phyloP scores from a whole-genome alignment of 2,113 vertebrate genomes.

The Salvator merianae region DNA sequence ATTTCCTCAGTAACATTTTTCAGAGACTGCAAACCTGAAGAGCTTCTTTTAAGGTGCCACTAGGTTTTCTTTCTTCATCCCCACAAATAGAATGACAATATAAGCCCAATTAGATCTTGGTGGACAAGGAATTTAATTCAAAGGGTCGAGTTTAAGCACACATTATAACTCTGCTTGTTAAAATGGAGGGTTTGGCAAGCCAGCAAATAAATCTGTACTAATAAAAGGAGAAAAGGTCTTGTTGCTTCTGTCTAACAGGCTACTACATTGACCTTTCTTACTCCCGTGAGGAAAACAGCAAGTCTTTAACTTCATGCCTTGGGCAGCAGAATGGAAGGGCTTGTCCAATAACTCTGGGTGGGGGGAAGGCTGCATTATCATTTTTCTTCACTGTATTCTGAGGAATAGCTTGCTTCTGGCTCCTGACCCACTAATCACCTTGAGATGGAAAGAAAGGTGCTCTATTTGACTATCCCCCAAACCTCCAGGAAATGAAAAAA shows the following conservation, averaged over 20 bases:
- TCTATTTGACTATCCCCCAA: background rate
- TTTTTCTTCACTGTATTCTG: slow-evolving; percentile 5
- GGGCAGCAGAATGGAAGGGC: slow-evolving; percentile 34
- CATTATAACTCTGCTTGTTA: slow-evolving; percentile 23
- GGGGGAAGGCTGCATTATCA: slow-evolving; percentile 20
- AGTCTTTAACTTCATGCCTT: slow-evolving; percentile 34
- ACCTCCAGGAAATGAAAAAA: background rate
- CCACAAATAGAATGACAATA: background rate
- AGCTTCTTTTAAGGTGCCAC: slow-evolving; percentile 14
- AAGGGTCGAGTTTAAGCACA: slow-evolving; percentile 10
- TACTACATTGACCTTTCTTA: slow-evolving; percentile 32
- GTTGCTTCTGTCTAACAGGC: accelerated
- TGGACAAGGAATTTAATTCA: background rate
- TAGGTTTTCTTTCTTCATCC: background rate
- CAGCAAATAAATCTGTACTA: slow-evolving; percentile 8
- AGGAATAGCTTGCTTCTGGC: background rate
- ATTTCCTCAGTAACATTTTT: background rate
- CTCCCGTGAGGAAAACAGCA: slow-evolving; percentile 11
- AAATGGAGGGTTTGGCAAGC: background rate
- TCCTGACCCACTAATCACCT: background rate
- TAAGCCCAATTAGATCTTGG: background rate
- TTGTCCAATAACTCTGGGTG: slow-evolving; percentile 15
- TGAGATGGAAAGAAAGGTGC: background rate
- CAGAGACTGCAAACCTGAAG: background rate
- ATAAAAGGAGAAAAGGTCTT: slow-evolving; percentile 26